phyloP scores from a whole-genome alignment of 1,140 invertebrate genomes.

The Drosophila nigrodunni region DNA sequence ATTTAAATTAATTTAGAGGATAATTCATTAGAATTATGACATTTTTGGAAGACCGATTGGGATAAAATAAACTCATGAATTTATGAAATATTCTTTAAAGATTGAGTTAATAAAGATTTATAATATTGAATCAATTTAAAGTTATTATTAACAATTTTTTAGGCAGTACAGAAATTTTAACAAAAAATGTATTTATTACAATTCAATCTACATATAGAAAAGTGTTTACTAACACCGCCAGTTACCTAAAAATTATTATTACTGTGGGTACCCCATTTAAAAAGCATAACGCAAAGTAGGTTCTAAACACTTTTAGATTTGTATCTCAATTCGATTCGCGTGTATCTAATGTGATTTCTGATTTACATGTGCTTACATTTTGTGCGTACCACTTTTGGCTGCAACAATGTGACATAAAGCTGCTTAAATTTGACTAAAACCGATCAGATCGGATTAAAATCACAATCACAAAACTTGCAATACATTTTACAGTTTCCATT shows the following conservation, averaged over 20 bases:
- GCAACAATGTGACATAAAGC: conserved; percentile 81
- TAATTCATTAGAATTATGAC: neutral
- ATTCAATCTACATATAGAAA: too few species aligned
- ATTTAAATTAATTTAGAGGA: neutral
- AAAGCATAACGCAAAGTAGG: too few species aligned
- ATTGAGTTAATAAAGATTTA: too few species aligned
- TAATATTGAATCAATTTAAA: too few species aligned
- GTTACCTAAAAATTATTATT: too few species aligned
- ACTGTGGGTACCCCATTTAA: too few species aligned
- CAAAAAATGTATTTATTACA: too few species aligned
- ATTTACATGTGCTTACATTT: conserved; percentile 83
- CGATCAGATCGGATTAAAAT: conserved; percentile 83
- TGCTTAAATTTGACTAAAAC: conserved; percentile 84
- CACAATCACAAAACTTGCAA: conserved; percentile 61
- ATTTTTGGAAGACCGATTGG: neutral
- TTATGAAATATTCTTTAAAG: too few species aligned
- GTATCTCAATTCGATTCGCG: conserved; percentile 19
- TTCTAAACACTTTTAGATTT: neutral
- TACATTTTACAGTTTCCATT: conserved; percentile 74
- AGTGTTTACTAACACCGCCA: too few species aligned
- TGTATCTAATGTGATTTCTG: conserved; percentile 64
- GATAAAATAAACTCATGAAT: too few species aligned
- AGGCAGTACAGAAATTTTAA: too few species aligned
- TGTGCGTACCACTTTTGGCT: conserved; percentile 56
- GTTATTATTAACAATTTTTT: too few species aligned